Conservation (phyloP, 2,797 vertebrate species). For the Dallia pectoralis region DNA sequence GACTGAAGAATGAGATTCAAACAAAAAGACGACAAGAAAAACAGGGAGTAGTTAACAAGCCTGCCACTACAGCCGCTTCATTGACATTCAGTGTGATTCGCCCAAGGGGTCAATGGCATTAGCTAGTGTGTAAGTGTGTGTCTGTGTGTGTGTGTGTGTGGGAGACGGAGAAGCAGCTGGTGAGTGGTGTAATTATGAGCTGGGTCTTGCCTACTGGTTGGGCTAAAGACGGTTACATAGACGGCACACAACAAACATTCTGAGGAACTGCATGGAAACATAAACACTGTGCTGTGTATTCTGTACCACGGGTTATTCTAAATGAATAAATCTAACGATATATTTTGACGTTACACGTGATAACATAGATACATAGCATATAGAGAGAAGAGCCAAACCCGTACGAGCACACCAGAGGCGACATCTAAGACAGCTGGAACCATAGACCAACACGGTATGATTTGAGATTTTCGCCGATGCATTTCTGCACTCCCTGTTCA, state of each 20-base stretch:
- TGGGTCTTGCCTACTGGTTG: constrained; percentile 29
- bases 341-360: no score
- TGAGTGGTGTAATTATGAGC: constrained; percentile 44
- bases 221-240: constrained; percentile 52
- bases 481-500: no score
- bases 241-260: not conserved
- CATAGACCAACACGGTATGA: no score
- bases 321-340: no score
- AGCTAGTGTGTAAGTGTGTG: no score
- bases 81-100: constrained; percentile 17
- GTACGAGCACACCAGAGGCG: no score
- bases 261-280: constrained; percentile 17
- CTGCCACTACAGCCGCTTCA: not conserved
- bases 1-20: not conserved
- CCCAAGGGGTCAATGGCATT: constrained; percentile 27
- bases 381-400: no score
- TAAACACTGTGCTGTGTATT: constrained; percentile 23
- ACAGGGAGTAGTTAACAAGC: not conserved
- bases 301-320: no score
- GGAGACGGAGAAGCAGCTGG: constrained; percentile 61
- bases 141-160: no score
- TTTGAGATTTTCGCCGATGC: no score
- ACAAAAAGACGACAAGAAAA: not conserved
- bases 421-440: no score
- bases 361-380: no score